phyloP scores from a whole-genome alignment of 1,140 invertebrate genomes.

The Aporrectodea caliginosa region DNA sequence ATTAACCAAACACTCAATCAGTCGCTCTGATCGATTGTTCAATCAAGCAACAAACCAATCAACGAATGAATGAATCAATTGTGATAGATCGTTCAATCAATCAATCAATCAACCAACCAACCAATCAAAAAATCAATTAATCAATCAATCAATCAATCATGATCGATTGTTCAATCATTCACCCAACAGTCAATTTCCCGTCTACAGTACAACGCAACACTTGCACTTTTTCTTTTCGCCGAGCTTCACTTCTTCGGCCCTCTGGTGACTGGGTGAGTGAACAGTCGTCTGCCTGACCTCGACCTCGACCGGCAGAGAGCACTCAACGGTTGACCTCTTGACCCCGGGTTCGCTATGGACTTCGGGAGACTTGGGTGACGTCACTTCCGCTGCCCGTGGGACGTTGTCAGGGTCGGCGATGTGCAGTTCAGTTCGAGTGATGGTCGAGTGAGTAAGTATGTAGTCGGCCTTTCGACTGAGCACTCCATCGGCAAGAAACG shows the following conservation, averaged over 20 bases:
- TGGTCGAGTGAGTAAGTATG: conserved; percentile 71
- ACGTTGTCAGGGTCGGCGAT: conserved; percentile 33
- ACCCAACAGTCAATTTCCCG: too few relatives aligned
- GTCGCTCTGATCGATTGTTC: too few relatives aligned
- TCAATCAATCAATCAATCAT: too few relatives aligned
- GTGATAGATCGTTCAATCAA: too few relatives aligned
- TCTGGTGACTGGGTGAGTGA: conserved; percentile 7
- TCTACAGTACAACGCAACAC: not conserved
- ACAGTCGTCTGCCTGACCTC: conserved; percentile 18
- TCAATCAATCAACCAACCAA: too few relatives aligned
- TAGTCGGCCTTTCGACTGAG: conserved; percentile 90
- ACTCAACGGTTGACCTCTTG: not conserved
- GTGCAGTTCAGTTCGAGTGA: conserved; percentile 49
- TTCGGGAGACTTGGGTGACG: not conserved
- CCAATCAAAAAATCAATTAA: too few relatives aligned
- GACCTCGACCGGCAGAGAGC: conserved; percentile 20
- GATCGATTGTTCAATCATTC: too few relatives aligned
- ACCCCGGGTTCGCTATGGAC: not conserved
- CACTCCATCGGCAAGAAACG: conserved; percentile 91
- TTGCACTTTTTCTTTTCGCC: conserved; percentile 17
- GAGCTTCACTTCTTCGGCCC: conserved; percentile 28
- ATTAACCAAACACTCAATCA: too few relatives aligned
- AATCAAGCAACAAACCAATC: too few relatives aligned
- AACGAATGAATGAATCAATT: too few relatives aligned
- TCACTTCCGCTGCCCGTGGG: not conserved